Conservation (phyloP, 1,140 invertebrate genomes). For the Acromyrmex echinatior region DNA sequence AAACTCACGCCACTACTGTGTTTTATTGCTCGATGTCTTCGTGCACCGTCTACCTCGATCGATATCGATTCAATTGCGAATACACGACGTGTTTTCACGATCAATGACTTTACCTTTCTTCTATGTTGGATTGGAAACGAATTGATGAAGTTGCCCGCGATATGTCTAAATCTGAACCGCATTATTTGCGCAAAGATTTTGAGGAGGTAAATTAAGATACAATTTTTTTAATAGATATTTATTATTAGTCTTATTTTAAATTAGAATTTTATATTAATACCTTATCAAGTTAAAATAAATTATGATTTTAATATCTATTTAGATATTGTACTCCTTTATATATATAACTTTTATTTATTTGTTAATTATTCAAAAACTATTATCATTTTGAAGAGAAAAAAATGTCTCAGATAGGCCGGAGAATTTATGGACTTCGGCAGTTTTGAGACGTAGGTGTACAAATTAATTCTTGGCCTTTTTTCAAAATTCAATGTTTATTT, state of each 20-base stretch:
- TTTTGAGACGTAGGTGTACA: background rate
- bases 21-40: conserved; percentile 55
- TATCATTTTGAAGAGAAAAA: background rate
- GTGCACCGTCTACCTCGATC: conserved; percentile 46
- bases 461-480: too few species aligned
- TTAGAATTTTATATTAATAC: background rate
- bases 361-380: background rate
- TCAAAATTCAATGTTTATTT: too few species aligned
- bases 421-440: background rate
- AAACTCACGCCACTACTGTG: background rate
- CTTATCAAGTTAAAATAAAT: background rate
- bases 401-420: background rate
- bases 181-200: background rate
- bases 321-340: background rate
- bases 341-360: background rate
- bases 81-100: conserved; percentile 44
- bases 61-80: conserved; percentile 68
- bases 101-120: conserved; percentile 39
- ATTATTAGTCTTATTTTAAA: background rate
- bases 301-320: background rate
- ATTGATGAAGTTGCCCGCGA: conserved; percentile 40
- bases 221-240: background rate
- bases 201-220: background rate
- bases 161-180: background rate
- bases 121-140: conserved; percentile 61